Evolutionary conservation across 1,140 invertebrate species (phyloP), one percentile per base, ranked within the genome.

Genomic region (Dendroctonus ponderosae): DNA sequence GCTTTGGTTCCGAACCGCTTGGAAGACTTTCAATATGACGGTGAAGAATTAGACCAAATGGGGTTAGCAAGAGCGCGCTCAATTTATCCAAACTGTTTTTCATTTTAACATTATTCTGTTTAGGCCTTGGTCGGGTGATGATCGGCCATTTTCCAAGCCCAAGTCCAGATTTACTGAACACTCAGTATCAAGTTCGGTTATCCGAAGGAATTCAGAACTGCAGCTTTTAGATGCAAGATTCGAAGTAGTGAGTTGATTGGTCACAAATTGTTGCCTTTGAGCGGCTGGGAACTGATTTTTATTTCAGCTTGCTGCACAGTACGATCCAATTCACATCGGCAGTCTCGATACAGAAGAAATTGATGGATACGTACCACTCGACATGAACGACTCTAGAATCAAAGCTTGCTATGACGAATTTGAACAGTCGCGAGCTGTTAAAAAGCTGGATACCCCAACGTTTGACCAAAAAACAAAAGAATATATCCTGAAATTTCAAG

Each of bases 121-220:
- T 14, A 37, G 15, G 8, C 40, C 82, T 82, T 59, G 77, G 70
- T 15, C 37, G 76, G 83, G 82, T 65, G 76, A 70, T 44, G 76
- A 81, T 63, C 78, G 74, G 58, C 70, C 75, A 5, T 85, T 86
- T 62, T 83, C 82, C 44, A 85, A 90, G 62, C 91, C 89, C 0
- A 94, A 91, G 77, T 93, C 94, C 0, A 80, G 89, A 12, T 97
- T 97, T 78, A 97, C 95, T 0, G 88, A 93, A 73, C 98, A 97
- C 79, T 97, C 95, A 0, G 92, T 98, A 88, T 91, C 90, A 0
- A 96, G 93, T 50, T 96, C 93, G 73, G 89, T 96, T 0, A 92
- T 98, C 5, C 83, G 84, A 62, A 85, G 96, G 70, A 97, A 95
- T 80, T 85, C 94, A 61, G 89, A 92, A 53, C 81, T 97, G 0